phyloP scores from a whole-genome alignment of 2,113 vertebrate genomes.

The Morone saxatilis region DNA sequence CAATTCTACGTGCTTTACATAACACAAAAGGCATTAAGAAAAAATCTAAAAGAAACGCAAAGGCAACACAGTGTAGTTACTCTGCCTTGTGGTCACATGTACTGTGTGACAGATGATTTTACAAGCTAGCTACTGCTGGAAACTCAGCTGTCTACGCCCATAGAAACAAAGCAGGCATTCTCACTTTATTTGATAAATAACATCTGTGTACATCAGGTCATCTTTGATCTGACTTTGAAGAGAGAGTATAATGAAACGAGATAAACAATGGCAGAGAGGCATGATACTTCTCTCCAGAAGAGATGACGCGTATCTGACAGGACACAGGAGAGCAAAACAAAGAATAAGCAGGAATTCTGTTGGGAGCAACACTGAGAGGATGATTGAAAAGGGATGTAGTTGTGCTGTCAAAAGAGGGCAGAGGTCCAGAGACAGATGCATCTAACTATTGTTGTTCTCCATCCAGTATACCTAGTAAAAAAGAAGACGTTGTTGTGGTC shows the following conservation, averaged over 20 bases:
- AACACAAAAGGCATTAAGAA: background rate
- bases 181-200: constrained; percentile 21
- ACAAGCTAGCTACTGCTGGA: background rate
- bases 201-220: constrained; percentile 19
- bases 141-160: background rate
- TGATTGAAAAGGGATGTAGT: constrained; percentile 1
- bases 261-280: constrained; percentile 34
- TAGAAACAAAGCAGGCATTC: background rate
- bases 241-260: constrained; percentile 12
- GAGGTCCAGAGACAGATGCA: background rate
- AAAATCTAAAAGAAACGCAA: background rate
- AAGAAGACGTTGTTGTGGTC: background rate
- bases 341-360: background rate
- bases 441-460: background rate
- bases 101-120: constrained; percentile 12
- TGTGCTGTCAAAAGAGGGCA: background rate
- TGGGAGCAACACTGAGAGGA: background rate
- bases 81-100: background rate
- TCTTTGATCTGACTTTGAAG: constrained; percentile 37
- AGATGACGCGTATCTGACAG: constrained; percentile 24
- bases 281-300: background rate
- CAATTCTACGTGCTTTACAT: background rate
- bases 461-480: background rate
- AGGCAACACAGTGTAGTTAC: background rate
- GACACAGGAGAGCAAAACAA: constrained; percentile 15